A percentile compares a stretch with the other conserved stretches of the same genome.
Conservation (phyloP, 2,797 vertebrate species). For the Erpetoichthys calabaricus region DNA sequence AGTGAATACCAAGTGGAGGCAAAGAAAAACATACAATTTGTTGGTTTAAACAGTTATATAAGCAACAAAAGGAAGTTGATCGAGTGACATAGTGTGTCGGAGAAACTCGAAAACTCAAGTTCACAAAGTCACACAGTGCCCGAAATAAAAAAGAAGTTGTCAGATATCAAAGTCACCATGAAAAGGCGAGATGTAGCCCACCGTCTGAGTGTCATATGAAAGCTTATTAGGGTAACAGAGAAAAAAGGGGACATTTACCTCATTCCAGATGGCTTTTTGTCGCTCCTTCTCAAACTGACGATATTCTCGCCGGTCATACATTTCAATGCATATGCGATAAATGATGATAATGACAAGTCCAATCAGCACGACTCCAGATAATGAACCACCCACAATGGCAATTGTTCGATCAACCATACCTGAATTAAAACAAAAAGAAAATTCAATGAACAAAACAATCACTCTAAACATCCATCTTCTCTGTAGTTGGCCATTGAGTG, state of each 20-base stretch:
- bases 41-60: no score
- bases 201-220: no score
- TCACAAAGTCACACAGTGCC: no score
- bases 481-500: neutral
- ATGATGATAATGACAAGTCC: conserved; percentile 38
- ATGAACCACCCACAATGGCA: conserved; percentile 31
- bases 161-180: no score
- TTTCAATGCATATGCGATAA: conserved; percentile 36
- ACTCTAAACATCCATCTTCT: neutral
- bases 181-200: no score
- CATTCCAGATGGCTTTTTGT: conserved; percentile 34
- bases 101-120: no score
- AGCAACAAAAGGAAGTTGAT: no score
- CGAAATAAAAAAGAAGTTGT: no score
- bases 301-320: conserved; percentile 44
- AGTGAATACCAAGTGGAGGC: no score
- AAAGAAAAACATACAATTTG: no score
- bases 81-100: no score
- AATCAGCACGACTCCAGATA: conserved; percentile 34
- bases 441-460: neutral
- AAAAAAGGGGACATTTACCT: conserved; percentile 39
- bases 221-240: no score
- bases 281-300: conserved; percentile 36
- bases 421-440: conserved; percentile 4
- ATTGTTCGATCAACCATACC: conserved; percentile 17